Conservation (phyloP, 1,140 invertebrate genomes). For the Solenopsis fugax region DNA sequence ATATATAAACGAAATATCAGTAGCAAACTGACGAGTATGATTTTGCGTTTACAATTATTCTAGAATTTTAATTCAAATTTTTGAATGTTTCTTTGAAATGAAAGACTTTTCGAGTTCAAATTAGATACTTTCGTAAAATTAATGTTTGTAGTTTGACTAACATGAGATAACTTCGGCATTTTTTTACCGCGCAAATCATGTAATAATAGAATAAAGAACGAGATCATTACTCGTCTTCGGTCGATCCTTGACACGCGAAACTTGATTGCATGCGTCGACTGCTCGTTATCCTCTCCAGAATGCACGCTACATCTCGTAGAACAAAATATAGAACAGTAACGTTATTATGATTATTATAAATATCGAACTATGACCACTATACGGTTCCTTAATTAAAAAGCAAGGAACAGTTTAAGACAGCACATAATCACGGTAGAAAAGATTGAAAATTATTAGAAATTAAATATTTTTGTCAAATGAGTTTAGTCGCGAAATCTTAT, state of each 20-base stretch:
- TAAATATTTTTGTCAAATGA: background rate
- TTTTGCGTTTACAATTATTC: background rate
- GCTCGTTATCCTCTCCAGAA: slow-evolving; percentile 74
- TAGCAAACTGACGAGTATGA: background rate
- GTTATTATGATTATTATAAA: slow-evolving; percentile 35
- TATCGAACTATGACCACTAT: background rate
- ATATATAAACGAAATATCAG: background rate
- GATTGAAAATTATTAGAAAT: background rate
- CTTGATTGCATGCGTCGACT: slow-evolving; percentile 60
- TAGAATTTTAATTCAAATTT: background rate
- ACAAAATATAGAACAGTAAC: slow-evolving; percentile 51
- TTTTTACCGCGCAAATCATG: background rate
- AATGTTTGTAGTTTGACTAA: background rate
- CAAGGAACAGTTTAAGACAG: background rate
- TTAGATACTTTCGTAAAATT: background rate
- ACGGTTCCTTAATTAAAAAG: background rate
- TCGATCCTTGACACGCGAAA: slow-evolving; percentile 43
- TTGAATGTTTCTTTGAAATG: background rate
- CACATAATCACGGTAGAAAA: background rate
- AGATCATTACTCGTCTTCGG: background rate
- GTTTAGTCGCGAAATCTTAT: background rate
- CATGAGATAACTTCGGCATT: background rate
- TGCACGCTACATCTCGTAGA: slow-evolving; percentile 48
- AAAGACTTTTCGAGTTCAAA: background rate
- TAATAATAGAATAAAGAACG: background rate